Evolutionary conservation across 2,113 vertebrate species (phyloP).

Genomic region (Istiophorus platypterus): DNA sequence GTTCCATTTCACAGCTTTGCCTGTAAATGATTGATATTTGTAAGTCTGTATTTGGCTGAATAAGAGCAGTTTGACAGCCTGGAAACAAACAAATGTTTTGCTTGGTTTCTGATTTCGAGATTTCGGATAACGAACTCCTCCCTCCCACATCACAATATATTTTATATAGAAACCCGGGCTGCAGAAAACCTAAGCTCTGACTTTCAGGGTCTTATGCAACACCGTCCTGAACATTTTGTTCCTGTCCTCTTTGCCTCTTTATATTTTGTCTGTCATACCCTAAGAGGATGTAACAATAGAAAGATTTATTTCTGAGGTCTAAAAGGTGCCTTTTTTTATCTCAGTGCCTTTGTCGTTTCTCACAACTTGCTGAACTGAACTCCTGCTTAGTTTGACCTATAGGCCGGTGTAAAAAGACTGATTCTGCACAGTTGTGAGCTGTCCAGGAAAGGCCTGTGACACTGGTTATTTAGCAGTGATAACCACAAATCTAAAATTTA

Average conservation of each 20-base stretch:
- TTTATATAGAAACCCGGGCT: not conserved
- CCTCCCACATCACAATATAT: not conserved
- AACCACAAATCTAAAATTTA: not conserved
- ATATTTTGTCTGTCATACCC: not conserved
- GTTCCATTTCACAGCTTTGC: not conserved
- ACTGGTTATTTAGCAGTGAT: not conserved
- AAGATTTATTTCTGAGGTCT: not conserved
- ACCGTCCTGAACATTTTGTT: not conserved
- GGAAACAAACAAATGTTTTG: not conserved
- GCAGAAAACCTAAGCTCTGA: not conserved
- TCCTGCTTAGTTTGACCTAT: not conserved
- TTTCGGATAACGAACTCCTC: constrained; percentile 1
- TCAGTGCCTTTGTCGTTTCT: not conserved
- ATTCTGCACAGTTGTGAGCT: not conserved
- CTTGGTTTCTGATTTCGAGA: not conserved
- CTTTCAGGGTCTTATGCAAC: not conserved
- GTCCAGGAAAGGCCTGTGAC: not conserved
- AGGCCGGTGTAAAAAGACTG: not conserved
- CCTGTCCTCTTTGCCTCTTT: not conserved
- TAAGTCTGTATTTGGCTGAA: not conserved
- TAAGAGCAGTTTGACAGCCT: not conserved
- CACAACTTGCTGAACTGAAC: not conserved
- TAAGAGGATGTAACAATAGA: not conserved
- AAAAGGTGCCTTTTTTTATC: not conserved
- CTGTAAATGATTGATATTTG: not conserved